Conservation (phyloP, 2,113 vertebrate species). For the Numenius arquata region DNA sequence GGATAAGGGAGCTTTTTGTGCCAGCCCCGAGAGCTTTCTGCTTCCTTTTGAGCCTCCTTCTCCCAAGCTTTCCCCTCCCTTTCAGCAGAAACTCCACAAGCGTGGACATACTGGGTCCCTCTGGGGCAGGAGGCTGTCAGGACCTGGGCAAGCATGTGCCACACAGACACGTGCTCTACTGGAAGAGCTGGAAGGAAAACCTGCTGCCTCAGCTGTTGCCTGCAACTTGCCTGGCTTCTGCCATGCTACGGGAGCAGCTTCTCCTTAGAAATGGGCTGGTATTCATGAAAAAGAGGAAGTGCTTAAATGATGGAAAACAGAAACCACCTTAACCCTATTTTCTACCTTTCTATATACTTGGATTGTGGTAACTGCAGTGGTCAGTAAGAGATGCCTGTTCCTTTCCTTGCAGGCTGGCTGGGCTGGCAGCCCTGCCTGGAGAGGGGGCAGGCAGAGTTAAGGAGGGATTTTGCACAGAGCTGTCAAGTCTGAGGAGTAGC, state of each 20-base stretch:
- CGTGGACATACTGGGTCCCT: neutral
- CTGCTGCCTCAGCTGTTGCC: rapidly evolving
- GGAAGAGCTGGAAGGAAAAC: neutral
- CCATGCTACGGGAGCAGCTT: neutral
- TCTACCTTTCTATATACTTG: neutral
- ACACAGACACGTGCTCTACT: neutral
- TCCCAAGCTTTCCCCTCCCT: neutral
- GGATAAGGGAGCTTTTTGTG: neutral
- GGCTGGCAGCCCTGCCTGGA: neutral
- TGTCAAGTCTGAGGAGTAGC: neutral
- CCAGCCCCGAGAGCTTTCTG: neutral
- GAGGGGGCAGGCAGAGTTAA: neutral
- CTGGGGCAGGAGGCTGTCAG: neutral
- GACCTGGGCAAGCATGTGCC: neutral
- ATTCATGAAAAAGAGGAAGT: neutral
- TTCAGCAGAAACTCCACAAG: neutral
- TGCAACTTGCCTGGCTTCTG: neutral
- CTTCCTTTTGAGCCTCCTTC: neutral
- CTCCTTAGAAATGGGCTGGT: neutral
- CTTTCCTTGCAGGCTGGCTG: neutral
- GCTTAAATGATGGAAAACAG: neutral
- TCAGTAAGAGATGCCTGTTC: neutral
- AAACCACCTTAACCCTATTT: neutral
- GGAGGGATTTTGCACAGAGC: neutral
- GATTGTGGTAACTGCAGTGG: neutral